Conservation (phyloP, 92 coral and sea anemone genomes). For the Ricordea florida region DNA sequence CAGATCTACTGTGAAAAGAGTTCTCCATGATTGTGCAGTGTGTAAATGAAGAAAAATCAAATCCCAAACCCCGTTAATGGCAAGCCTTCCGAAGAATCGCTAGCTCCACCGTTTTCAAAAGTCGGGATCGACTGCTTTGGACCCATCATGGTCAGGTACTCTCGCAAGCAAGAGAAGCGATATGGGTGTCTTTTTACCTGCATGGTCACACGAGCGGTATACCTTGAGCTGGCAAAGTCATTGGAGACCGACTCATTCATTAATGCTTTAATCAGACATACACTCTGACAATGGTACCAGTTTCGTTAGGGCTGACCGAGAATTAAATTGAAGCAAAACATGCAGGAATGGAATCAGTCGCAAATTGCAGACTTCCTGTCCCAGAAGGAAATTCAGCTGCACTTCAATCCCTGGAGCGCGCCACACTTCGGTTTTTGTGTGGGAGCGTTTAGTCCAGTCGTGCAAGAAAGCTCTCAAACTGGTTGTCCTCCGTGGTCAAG, state of each 20-base stretch:
- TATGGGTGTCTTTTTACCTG: slow-evolving; percentile 36
- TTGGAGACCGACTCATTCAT: slow-evolving; percentile 42
- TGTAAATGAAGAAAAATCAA: slow-evolving; percentile 11
- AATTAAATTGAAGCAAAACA: slow-evolving; percentile 24
- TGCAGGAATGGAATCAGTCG: slow-evolving; percentile 45
- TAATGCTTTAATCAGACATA: not conserved
- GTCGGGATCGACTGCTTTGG: not conserved
- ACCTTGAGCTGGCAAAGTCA: slow-evolving; percentile 19
- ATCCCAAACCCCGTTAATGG: slow-evolving; percentile 41
- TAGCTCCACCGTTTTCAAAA: not conserved
- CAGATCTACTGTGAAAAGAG: slow-evolving; percentile 15
- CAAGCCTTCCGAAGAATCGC: slow-evolving; percentile 33
- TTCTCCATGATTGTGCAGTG: slow-evolving; percentile 2
- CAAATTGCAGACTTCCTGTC: slow-evolving; percentile 22
- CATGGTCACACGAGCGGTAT: slow-evolving; percentile 5
- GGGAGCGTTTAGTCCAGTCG: slow-evolving; percentile 52
- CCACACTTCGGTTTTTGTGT: slow-evolving; percentile 15
- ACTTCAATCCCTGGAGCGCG: slow-evolving; percentile 53
- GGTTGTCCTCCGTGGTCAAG: slow-evolving; percentile 45
- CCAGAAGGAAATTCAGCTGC: slow-evolving; percentile 35
- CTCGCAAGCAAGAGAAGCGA: slow-evolving; percentile 14
- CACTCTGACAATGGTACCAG: slow-evolving; percentile 36
- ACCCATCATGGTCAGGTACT: not conserved
- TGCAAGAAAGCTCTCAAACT: slow-evolving; percentile 32
- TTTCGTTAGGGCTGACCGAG: slow-evolving; percentile 58